A percentile compares a stretch with the other conserved stretches of the same genome.
Evolutionary conservation across 2,888 invertebrate species (phyloP).

Genomic region (Cantharis nigra): DNA sequence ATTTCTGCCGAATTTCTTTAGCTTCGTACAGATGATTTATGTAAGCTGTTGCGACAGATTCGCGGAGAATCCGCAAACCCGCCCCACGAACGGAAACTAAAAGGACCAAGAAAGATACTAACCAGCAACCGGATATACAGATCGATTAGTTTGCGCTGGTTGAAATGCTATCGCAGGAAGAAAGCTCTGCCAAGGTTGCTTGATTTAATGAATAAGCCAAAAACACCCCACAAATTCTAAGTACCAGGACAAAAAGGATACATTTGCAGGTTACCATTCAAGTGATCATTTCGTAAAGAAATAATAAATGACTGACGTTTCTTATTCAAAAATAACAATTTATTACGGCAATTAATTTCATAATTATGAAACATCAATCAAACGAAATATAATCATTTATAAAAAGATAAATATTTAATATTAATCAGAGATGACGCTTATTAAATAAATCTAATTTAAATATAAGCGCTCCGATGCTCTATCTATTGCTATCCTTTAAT

Average conservation of each 20-base stretch:
- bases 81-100: conserved; percentile 41
- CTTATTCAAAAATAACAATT: not conserved
- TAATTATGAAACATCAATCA: not conserved
- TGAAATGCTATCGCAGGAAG: conserved; percentile 25
- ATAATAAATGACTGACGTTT: not conserved
- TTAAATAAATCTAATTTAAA: not conserved
- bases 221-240: conserved; percentile 6
- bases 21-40: conserved; percentile 43
- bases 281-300: not conserved
- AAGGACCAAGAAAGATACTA: conserved; percentile 37
- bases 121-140: conserved; percentile 35
- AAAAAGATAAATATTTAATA: not conserved
- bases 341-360: not conserved
- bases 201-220: conserved; percentile 29
- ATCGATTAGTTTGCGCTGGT: conserved; percentile 37
- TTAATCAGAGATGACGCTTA: not conserved
- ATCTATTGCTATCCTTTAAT: not conserved
- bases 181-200: conserved; percentile 14
- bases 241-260: not conserved
- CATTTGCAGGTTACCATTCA: not conserved
- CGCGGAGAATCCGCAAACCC: conserved; percentile 39
- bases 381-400: not conserved
- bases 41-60: conserved; percentile 39
- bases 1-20: conserved; percentile 39
- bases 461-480: not conserved